These are phyloP conservation scores for Phallusia fumigata DNA, from an alignment of 23 tunicate genomes.

Conservation along the genomic window DNA sequence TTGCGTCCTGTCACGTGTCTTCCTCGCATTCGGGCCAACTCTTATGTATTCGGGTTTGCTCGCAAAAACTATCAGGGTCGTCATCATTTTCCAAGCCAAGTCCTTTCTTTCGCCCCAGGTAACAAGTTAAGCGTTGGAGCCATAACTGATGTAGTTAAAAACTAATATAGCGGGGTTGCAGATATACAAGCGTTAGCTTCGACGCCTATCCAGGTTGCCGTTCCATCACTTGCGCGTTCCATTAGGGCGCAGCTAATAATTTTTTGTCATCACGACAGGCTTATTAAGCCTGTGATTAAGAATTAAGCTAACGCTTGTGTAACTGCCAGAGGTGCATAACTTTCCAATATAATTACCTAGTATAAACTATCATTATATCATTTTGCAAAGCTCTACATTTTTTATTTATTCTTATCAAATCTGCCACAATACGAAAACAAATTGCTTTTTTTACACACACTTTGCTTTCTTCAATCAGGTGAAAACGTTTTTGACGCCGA, in stretches of 20 bases:
- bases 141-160: no score
- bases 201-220: no score
- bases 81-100: slow-evolving; percentile 50
- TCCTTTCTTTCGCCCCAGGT: slow-evolving; percentile 16
- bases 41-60: slow-evolving; percentile 56
- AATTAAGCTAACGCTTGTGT: no score
- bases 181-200: no score
- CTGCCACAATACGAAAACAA: no score
- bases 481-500: slow-evolving; percentile 48
- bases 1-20: slow-evolving; percentile 36
- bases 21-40: slow-evolving; percentile 58
- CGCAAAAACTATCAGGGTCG: slow-evolving; percentile 66
- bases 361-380: neutral
- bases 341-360: no score
- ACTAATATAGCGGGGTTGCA: no score
- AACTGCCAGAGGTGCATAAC: no score
- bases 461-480: slow-evolving; percentile 38
- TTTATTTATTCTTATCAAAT: neutral
- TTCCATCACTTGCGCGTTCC: no score
- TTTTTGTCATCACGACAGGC: no score
- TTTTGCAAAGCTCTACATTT: neutral
- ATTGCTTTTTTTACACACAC: neutral
- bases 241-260: no score
- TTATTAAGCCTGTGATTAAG: no score
- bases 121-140: neutral